Evolutionary conservation across 2,113 vertebrate genomes (phyloP), one percentile per base, ranked within the genome.

Genomic region (Puffinus mauretanicus): DNA sequence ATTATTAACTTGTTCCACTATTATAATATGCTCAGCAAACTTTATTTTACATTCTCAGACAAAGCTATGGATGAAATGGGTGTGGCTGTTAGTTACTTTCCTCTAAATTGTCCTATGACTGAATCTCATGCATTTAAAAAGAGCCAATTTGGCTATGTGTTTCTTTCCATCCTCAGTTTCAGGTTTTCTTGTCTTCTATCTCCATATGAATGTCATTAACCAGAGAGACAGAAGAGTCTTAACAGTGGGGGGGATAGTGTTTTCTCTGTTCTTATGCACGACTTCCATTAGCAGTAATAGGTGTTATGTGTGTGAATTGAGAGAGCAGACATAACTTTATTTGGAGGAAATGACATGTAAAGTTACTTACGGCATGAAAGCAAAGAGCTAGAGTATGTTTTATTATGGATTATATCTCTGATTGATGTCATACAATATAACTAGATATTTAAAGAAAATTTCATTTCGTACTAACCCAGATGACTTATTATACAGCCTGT

Each of bases 391-490:
- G 51, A 85, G 20, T 62, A 67, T 82, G 9, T 80, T 95, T 95
- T 93, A 76, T 81, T 95, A 54, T 26, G 52, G 29, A 89, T 88
- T 86, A 80, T 82, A 52, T 80, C 54, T 94, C 62, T 95, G 78
- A 73, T 55, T 81, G 62, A 61, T 93, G 77, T 61, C 75, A 95
- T 49, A 77, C 10, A 86, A 78, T 70, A 40, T 20, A 94, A 90
- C 29, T 29, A 94, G 81, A 70, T 91, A 70, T 77, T 97, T 94
- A 90, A 94, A 86, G 52, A 96, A 95, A 90, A 70, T 25, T 92
- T 87, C 1, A 32, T 89, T 90, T 87, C 2, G 0, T 62, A 18
- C 14, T 70, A 92, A 87, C 54, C 18, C 34, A 26, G 38, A 30
- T 71, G 51, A 76, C 40, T 70, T 90, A 52, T 34, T 94, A n/a